Conservation (phyloP, 2,888 invertebrate genomes). For the Alsophila aescularia region DNA sequence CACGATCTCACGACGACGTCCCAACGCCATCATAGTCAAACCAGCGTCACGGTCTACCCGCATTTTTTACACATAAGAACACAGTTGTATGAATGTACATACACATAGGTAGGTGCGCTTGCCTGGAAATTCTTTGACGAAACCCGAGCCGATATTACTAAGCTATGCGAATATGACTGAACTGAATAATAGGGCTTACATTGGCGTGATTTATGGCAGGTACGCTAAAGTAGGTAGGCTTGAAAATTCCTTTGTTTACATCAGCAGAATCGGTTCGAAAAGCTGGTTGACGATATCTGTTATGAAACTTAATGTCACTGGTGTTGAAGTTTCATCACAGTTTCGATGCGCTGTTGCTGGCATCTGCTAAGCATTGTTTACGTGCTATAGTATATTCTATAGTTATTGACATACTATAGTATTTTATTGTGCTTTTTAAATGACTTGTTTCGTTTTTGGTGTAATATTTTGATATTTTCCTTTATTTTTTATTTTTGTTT, state of each 20-base stretch:
- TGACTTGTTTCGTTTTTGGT: too few species aligned
- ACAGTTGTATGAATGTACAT: background rate
- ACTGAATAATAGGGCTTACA: background rate
- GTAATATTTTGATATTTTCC: too few species aligned
- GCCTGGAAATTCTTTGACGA: slow-evolving; percentile 1
- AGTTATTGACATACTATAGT: too few species aligned
- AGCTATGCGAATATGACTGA: slow-evolving; percentile 1
- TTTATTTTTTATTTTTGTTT: too few species aligned
- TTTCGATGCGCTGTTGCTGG: background rate
- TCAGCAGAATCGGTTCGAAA: background rate
- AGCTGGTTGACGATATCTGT: background rate
- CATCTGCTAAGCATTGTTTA: too few species aligned
- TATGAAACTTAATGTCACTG: too few species aligned
- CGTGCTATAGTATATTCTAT: too few species aligned
- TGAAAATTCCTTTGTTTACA: slow-evolving; percentile 11
- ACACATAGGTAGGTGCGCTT: too few species aligned
- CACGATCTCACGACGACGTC: slow-evolving; percentile 34
- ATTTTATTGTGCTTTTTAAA: too few species aligned
- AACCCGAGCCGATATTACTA: background rate
- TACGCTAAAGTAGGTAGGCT: slow-evolving; percentile 6
- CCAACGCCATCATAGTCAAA: slow-evolving; percentile 5
- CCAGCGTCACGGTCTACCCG: slow-evolving; percentile 25
- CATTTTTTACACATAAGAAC: slow-evolving; percentile 20
- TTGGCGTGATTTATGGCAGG: slow-evolving; percentile 7
- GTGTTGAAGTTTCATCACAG: background rate